Evolutionary conservation across 2,113 vertebrate species (phyloP), one percentile per base, ranked within the genome.

Genomic region (Varanus salvator): DNA sequence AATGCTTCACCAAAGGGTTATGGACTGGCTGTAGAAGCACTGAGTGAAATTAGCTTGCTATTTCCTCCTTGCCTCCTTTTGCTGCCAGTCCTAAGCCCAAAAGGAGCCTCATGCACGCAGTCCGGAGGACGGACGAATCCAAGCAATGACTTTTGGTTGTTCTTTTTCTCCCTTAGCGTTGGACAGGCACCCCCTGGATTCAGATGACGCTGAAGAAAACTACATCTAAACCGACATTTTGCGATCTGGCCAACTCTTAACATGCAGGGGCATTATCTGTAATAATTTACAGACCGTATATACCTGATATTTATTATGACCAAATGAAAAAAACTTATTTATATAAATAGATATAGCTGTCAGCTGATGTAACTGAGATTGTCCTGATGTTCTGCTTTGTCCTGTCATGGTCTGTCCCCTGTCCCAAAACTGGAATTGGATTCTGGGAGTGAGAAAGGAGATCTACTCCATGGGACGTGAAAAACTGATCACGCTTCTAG

Each of bases 271-370:
- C 95, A 95, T 96, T 96, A 95, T 98, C 97, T 98, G 97, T 96
- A 98, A 83, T 98, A 98, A 96, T 98, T 98, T 98, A 98, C 98
- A 98, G 98, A 98, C 94, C 97, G 97, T 97, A 96, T 97, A 96
- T 97, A 97, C 95, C 94, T 94, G 95, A 97, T 99, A 99, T 99
- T 99, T 98, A 99, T 98, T 98, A 96, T 98, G 97, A 98, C 93
- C 96, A 96, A 96, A 96, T 95, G 72, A 52, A 29, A 85, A 38
- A 74, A 38, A 27, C 94, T 97, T 98, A 98, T 98, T 98, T 98
- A 98, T 98, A 96, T 69, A 52, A 52, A 78, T 78, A 77, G 88
- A 85, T 19, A 31, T 31, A 87, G 15, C 78, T 9, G 15, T 96
- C 91, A 23, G 91, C 87, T 84, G 92, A 95, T 92, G 93, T 93